Conservation (phyloP, 2,888 invertebrate species). For the Gymnosoma rotundatum region DNA sequence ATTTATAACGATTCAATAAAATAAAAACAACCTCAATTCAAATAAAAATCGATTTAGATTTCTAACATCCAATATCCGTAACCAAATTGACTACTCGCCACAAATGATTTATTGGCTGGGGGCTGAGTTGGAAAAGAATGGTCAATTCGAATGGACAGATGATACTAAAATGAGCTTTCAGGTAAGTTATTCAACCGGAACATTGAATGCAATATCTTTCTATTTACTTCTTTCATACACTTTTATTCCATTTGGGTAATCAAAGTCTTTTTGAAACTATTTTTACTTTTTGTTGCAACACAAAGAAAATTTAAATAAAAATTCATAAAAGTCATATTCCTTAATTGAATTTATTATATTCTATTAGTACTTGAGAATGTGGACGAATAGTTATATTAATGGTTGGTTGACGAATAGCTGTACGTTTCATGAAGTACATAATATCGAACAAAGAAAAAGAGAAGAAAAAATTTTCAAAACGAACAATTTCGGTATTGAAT, state of each 20-base stretch:
- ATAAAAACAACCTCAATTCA: neutral
- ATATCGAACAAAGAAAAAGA: too few relatives aligned
- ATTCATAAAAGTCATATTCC: constrained; percentile 18
- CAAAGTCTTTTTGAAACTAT: neutral
- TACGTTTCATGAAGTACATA: neutral
- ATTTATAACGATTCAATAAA: constrained; percentile 23
- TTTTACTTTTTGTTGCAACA: neutral
- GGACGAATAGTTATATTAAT: constrained; percentile 4
- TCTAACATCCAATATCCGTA: constrained; percentile 86
- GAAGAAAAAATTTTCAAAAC: too few relatives aligned
- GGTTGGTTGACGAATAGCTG: neutral
- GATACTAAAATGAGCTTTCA: constrained; percentile 85
- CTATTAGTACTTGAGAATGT: constrained; percentile 28
- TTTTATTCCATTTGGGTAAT: constrained; percentile 9
- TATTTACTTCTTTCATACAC: neutral
- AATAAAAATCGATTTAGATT: constrained; percentile 80
- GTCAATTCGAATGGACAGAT: constrained; percentile 86
- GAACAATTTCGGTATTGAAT: too few relatives aligned
- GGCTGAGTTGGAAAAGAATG: constrained; percentile 83
- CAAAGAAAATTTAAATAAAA: neutral
- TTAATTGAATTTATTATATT: constrained; percentile 54
- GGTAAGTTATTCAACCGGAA: constrained; percentile 69
- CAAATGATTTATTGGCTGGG: constrained; percentile 90
- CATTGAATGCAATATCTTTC: constrained; percentile 18
- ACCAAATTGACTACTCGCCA: constrained; percentile 88